Percentiles rank a stretch among this genome's conserved stretches.
These are phyloP conservation scores for Hippopotamyrus pictus DNA, from an alignment of 2,797 vertebrate genomes.

Conservation along the genomic window DNA sequence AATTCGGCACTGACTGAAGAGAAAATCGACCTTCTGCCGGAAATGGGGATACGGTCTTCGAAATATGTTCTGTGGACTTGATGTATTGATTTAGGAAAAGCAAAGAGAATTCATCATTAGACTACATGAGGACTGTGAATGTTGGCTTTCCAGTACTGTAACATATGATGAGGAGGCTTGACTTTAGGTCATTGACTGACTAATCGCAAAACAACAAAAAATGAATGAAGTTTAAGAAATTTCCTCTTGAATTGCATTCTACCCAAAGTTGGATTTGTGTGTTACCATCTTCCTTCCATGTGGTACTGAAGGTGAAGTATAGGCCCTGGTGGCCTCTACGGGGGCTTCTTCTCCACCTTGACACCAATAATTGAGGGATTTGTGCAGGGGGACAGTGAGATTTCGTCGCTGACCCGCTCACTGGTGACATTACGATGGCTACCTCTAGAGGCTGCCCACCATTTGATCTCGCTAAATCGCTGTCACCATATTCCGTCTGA, in stretches of 20 bases:
- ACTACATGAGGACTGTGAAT: background rate
- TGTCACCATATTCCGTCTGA: background rate
- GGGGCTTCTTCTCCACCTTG: slow-evolving; percentile 34
- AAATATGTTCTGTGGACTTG: background rate
- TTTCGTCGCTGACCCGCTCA: slow-evolving; percentile 51
- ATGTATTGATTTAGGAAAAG: background rate
- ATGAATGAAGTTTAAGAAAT: background rate
- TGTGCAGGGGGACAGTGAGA: slow-evolving; percentile 51
- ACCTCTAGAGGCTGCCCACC: background rate
- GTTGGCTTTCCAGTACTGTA: background rate
- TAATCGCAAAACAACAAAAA: background rate
- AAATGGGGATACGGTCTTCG: background rate
- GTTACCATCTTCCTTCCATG: background rate
- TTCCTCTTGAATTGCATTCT: background rate
- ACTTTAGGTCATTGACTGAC: background rate
- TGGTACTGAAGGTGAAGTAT: background rate
- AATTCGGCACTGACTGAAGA: background rate
- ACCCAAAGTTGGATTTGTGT: background rate
- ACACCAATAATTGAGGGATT: slow-evolving; percentile 47
- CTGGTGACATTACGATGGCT: slow-evolving; percentile 45
- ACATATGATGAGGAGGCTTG: background rate
- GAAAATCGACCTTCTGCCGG: background rate
- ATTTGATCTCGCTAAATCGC: background rate
- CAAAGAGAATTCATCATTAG: background rate
- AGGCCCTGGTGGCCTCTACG: slow-evolving; percentile 19